These are phyloP conservation scores for Murina feae DNA, from an alignment of 2,113 vertebrate species.

Conservation along the genomic window DNA sequence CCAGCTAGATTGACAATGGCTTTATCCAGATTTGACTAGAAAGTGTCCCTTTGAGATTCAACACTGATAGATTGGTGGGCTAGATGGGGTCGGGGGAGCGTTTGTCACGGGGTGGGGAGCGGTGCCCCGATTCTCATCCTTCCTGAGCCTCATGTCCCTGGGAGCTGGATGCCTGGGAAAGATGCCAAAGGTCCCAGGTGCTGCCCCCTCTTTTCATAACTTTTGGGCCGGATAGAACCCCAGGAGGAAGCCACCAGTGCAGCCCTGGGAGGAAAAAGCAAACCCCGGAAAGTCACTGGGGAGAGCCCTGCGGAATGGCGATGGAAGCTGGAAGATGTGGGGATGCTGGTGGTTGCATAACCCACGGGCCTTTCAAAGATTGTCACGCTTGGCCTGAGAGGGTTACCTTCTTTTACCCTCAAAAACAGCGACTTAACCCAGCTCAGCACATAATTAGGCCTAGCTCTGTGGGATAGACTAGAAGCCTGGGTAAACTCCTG, in stretches of 20 bases:
- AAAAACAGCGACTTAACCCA: neutral
- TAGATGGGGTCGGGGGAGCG: neutral
- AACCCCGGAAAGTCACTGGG: neutral
- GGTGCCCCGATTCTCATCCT: neutral
- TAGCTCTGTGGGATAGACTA: neutral
- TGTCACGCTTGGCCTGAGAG: neutral
- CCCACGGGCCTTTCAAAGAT: neutral
- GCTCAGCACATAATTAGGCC: neutral
- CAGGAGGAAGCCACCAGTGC: neutral
- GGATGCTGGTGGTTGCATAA: neutral
- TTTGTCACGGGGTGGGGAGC: neutral
- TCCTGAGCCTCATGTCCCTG: neutral
- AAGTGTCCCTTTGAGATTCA: neutral
- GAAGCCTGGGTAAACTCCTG: neutral
- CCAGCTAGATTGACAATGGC: neutral
- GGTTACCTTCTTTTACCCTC: neutral
- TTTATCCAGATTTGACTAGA: neutral
- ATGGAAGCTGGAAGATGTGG: neutral
- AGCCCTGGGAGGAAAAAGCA: neutral
- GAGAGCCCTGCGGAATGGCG: neutral
- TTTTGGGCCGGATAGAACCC: neutral
- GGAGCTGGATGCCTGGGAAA: neutral
- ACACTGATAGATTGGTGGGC: neutral
- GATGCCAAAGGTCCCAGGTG: fast-evolving
- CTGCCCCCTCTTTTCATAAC: neutral